Evolutionary conservation across 2,113 vertebrate species (phyloP), one percentile per base, ranked within the genome.

Genomic region (Anhinga rufa): DNA sequence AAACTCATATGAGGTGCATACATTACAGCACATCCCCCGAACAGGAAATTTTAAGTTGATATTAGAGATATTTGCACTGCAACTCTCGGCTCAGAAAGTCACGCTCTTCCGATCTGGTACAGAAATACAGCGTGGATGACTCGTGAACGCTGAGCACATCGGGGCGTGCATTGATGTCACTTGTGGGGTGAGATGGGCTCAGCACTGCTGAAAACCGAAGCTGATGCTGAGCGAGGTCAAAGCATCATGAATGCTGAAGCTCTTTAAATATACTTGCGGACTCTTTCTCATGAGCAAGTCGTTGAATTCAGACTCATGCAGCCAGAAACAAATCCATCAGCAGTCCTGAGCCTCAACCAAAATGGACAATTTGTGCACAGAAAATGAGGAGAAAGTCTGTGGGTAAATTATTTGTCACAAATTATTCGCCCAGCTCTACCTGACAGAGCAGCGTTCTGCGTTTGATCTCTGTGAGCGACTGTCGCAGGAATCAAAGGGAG

Each of bases 371-470:
- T 92, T 92, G 81, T 68, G 92, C 60, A 14, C 46, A 48, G 84
- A 86, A 96, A 95, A 95, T 9, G 82, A 97, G 89, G 75, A 89
- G 93, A 90, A 93, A 92, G 91, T 88, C 94, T 93, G 71, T 14
- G 95, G 91, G 95, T 94, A 94, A 95, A 92, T 97, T 95, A 96
- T 97, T 97, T 97, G 97, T 96, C 95, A 95, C 93, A 78, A 95
- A 94, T 96, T 95, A 95, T 97, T 97, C 91, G 0, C 84, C 96
- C 42, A 5, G 94, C 95, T 97, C 95, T 97, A 97, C 97, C 97
- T 97, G 97, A 95, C 96, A 96, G 94, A 94, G 94, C 91, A 88
- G 89, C 91, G 48, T 94, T 92, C 78, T 21, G 93, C 75, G 82
- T 97, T 97, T 97, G 96, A 97, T 97, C 97, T 97, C 95, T 2